Evolutionary conservation across 2,113 vertebrate species (phyloP).

Genomic region (Varanus salvator): DNA sequence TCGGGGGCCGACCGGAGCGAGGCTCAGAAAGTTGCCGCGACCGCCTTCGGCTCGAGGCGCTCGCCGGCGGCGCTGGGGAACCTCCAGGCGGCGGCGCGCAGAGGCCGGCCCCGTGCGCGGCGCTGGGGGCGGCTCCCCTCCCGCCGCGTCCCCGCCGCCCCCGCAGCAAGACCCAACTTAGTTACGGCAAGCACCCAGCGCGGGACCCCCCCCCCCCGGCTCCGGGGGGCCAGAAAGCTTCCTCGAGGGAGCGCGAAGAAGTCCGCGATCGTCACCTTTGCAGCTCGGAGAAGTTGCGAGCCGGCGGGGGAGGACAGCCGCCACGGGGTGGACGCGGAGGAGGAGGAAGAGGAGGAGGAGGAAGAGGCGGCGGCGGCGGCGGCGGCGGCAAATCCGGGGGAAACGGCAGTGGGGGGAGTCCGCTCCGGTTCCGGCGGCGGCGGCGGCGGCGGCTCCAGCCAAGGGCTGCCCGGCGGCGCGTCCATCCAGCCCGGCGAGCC

Average conservation of each 20-base stretch:
- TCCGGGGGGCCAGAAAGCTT: not conserved
- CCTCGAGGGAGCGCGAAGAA: not conserved
- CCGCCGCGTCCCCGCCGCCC: too few species aligned
- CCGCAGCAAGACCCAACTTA: not conserved
- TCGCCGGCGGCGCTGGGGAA: not conserved
- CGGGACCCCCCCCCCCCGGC: not conserved
- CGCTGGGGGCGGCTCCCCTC: not conserved
- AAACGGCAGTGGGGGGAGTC: not conserved
- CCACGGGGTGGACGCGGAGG: not conserved
- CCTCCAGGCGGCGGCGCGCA: not conserved
- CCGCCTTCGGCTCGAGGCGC: not conserved
- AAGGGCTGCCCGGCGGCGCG: constrained; percentile 15
- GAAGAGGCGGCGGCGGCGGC: too few species aligned
- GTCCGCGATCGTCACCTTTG: constrained; percentile 9
- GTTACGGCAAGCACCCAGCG: not conserved
- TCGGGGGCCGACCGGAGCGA: not conserved
- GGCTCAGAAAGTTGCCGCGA: not conserved
- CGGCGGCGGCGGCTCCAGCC: constrained; percentile 35
- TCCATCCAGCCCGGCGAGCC: constrained; percentile 31
- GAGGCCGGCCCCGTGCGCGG: not conserved
- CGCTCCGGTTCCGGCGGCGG: not conserved
- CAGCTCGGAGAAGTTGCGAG: constrained; percentile 62
- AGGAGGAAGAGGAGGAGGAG: not conserved
- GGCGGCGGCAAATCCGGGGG: not conserved
- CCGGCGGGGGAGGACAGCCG: constrained; percentile 51